Evolutionary conservation across 1,140 invertebrate genomes (phyloP), one percentile per base, ranked within the genome.

Genomic region (Zaprionus ornatus): DNA sequence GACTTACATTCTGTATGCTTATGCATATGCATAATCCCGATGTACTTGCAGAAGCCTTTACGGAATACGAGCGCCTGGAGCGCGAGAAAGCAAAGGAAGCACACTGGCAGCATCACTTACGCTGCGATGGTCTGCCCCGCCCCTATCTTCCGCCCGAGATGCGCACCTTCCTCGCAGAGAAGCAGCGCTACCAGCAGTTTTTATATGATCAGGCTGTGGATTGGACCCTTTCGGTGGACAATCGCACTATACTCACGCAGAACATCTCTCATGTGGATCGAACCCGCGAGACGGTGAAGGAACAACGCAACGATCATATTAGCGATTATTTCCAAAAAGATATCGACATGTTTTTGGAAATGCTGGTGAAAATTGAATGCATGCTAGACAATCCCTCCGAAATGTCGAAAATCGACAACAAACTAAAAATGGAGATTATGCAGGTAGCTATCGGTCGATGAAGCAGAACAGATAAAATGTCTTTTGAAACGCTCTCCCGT

Each of bases 71-170:
- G 7, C n/a, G 40, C 1, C 32, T 71, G 23, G 73, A 80, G 37
- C 7, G n/a, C 1, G 19, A 54, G 0, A 52, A 78, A 7, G 56
- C 52, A 2, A 6, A 4, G 9, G 19, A 25, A 7, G 80, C 68
- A 1, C 71, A 77, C n/a, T 92, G 91, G 91, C 63, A 76, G 0
- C 68, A 73, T 21, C 78, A 71, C 45, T 19, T 91, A 40, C 72
- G 70, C 10, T 92, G 91, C 9, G 78, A 83, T 65, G 87, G 84
- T 0, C 15, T 92, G n/a, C 91, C 91, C 0, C 75, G 73, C 6
- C 76, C 91, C 2, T 69, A 79, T 62, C 12, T 60, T 2, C 87
- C 91, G 12, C 67, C 80, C 12, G 87, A 91, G 37, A 74, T 92
- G 32, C 77, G 91, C 6, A 66, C 68, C 1, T 90, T 88, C 74